Conservation (phyloP, 2,888 invertebrate genomes). For the Sarcophaga caerulescens region DNA sequence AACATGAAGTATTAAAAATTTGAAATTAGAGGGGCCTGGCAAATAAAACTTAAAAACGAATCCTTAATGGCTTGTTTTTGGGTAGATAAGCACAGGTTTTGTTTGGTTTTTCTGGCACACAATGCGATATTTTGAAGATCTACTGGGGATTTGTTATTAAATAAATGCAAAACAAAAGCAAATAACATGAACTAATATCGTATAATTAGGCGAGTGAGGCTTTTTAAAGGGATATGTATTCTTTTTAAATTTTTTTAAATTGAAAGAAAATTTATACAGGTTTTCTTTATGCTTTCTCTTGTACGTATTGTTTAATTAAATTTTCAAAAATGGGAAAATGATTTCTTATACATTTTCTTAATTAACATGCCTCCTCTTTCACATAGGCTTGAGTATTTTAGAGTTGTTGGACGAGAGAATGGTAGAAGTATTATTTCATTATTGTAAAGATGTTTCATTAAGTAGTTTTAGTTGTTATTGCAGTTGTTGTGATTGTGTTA, state of each 20-base stretch:
- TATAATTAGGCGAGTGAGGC: neutral
- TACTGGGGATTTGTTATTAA: neutral
- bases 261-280: no score
- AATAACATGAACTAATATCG: neutral
- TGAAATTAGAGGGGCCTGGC: neutral
- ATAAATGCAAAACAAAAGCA: neutral
- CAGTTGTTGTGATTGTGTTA: neutral
- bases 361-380: neutral
- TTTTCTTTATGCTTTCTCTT: neutral
- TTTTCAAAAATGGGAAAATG: neutral
- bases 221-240: no score
- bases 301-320: neutral
- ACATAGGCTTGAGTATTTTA: neutral
- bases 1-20: neutral
- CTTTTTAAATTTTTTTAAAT: no score
- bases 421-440: constrained; percentile 1
- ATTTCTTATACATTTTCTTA: neutral
- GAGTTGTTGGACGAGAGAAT: neutral
- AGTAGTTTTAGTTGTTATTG: neutral
- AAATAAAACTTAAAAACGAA: neutral
- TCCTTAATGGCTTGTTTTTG: neutral
- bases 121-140: neutral
- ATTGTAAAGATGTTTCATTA: constrained; percentile 12
- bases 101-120: neutral
- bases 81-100: neutral